Conservation (phyloP, 2,113 vertebrate species). For the Ceratotherium simum region DNA sequence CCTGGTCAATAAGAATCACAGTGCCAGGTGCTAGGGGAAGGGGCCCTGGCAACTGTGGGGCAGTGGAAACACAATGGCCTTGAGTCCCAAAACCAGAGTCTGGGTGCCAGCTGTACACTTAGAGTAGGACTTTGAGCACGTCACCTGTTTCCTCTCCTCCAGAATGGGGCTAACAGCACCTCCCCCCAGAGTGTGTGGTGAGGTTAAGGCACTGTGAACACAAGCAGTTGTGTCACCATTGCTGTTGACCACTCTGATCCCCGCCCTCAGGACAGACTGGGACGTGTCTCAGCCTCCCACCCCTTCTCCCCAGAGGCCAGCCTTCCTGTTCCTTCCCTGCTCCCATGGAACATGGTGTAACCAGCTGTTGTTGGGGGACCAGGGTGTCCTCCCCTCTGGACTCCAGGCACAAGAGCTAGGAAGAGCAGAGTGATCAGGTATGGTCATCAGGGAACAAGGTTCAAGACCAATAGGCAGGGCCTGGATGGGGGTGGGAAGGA, state of each 20-base stretch:
- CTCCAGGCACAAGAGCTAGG: neutral
- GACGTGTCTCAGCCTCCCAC: too few relatives aligned
- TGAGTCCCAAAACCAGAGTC: neutral
- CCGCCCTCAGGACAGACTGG: neutral
- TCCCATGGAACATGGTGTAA: neutral
- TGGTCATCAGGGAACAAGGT: conserved; percentile 61
- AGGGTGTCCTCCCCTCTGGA: neutral
- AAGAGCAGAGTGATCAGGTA: neutral
- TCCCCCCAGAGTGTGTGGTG: too few relatives aligned
- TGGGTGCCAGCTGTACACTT: neutral
- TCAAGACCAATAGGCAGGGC: conserved; percentile 15
- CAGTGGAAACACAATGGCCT: neutral
- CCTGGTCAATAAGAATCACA: neutral
- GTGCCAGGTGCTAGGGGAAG: neutral
- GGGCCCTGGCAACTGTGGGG: neutral
- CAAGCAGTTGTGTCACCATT: rapidly evolving
- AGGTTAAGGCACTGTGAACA: neutral
- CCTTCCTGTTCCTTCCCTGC: neutral
- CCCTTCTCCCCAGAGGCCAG: neutral
- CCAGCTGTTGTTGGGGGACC: too few relatives aligned
- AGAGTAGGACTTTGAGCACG: neutral
- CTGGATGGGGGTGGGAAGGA: neutral
- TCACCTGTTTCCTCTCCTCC: neutral
- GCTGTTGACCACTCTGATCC: neutral
- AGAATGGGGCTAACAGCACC: too few relatives aligned